Evolutionary conservation across 2,888 invertebrate species (phyloP).

Genomic region (Cyaniris semiargus): DNA sequence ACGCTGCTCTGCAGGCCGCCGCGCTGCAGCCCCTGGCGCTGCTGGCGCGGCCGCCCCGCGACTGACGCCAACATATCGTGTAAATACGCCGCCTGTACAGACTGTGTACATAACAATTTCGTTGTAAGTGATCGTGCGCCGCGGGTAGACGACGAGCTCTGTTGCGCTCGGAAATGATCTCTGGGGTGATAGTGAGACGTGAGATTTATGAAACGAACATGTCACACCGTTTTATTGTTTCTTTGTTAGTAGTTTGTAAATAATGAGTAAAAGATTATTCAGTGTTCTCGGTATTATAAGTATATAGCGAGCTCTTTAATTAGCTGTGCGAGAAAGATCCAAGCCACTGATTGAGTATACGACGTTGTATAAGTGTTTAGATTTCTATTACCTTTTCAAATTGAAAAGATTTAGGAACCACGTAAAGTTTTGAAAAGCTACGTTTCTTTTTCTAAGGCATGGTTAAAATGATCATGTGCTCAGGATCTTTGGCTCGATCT

Average conservation of each 20-base stretch:
- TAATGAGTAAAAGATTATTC: constrained; percentile 7
- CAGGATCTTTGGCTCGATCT: not conserved
- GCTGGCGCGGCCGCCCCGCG: constrained; percentile 63
- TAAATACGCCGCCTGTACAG: constrained; percentile 46
- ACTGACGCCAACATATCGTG: constrained; percentile 58
- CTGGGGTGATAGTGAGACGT: constrained; percentile 3
- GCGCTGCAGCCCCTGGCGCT: constrained; percentile 67
- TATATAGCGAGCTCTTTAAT: not conserved
- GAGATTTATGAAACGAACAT: constrained; percentile 14
- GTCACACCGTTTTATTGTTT: constrained; percentile 28
- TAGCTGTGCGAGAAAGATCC: not conserved
- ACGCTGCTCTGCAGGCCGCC: constrained; percentile 72
- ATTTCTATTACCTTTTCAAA: not conserved
- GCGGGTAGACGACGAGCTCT: constrained; percentile 35
- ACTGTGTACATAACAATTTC: constrained; percentile 42
- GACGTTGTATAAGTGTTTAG: not conserved
- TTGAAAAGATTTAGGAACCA: constrained; percentile 12
- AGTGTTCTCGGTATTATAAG: constrained; percentile 22
- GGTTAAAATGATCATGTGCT: not conserved
- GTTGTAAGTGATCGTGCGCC: constrained; percentile 39
- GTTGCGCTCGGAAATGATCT: constrained; percentile 34
- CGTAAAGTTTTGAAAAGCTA: not conserved
- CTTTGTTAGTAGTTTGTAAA: constrained; percentile 26
- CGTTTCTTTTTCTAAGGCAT: not conserved
- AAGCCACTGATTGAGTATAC: constrained; percentile 5